Percentiles rank a stretch among this genome's conserved stretches.
phyloP scores from a whole-genome alignment of 2,113 vertebrate species.

The Colinus virginianus region DNA sequence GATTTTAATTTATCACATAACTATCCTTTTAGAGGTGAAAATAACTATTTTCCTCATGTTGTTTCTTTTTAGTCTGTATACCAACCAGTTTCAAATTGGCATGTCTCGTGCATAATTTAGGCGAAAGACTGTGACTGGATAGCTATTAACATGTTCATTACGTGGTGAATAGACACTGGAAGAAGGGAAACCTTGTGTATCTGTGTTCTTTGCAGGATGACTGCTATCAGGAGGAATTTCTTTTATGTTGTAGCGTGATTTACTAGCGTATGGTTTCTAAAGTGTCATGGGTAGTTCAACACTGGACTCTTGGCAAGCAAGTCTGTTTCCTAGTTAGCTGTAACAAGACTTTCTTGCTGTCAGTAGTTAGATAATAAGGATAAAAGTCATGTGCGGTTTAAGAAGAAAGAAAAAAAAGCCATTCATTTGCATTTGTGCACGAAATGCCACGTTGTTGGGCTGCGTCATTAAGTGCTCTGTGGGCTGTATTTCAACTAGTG shows the following conservation, averaged over 20 bases:
- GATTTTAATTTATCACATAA: conserved; percentile 27
- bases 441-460: not conserved
- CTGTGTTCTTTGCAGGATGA: not conserved
- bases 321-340: conserved; percentile 17
- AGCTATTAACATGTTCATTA: not conserved
- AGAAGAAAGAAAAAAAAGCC: not conserved
- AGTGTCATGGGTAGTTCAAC: not conserved
- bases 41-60: conserved; percentile 1
- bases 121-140: not conserved
- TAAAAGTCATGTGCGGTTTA: not conserved
- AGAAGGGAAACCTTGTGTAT: not conserved
- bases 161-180: not conserved
- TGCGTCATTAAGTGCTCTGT: not conserved
- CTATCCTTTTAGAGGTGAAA: not conserved
- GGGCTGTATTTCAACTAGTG: not conserved
- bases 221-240: not conserved
- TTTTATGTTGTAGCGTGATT: not conserved
- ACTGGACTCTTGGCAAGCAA: conserved; percentile 3
- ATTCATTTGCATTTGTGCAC: not conserved
- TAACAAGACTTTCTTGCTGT: conserved; percentile 12
- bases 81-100: not conserved
- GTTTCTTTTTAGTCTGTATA: not conserved
- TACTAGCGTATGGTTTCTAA: not conserved
- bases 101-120: conserved; percentile 27
- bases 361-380: not conserved